A percentile compares a stretch with the other conserved stretches of the same genome.
Evolutionary conservation across 2,113 vertebrate species (phyloP).

Genomic region (Dascyllus trimaculatus): DNA sequence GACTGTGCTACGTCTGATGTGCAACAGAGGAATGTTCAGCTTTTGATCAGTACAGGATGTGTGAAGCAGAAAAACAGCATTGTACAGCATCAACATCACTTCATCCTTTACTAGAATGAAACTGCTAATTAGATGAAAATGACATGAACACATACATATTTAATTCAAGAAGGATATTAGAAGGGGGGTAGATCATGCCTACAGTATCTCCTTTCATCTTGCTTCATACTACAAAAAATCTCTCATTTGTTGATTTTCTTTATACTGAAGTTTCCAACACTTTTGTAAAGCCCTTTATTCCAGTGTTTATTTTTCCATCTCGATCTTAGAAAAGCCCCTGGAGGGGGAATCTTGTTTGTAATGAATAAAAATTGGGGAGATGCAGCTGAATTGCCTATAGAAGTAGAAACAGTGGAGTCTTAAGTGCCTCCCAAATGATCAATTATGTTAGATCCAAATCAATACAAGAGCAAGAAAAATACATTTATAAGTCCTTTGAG

Average conservation of each 20-base stretch:
- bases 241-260: slow-evolving; percentile 26
- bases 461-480: slow-evolving; percentile 61
- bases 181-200: not conserved
- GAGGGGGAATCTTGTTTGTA: slow-evolving; percentile 37
- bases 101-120: slow-evolving; percentile 4
- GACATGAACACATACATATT: not conserved
- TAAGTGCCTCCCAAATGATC: slow-evolving; percentile 68
- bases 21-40: not conserved
- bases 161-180: not conserved
- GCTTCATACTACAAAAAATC: not conserved
- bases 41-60: slow-evolving; percentile 13
- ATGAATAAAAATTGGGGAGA: slow-evolving; percentile 38
- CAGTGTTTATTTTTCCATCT: slow-evolving; percentile 27
- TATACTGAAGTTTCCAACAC: not conserved
- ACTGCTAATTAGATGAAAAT: not conserved
- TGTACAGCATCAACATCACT: slow-evolving; percentile 2
- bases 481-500: slow-evolving; percentile 59
- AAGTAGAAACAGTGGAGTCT: slow-evolving; percentile 44
- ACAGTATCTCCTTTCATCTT: not conserved
- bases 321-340: slow-evolving; percentile 27
- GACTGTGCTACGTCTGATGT: slow-evolving; percentile 5
- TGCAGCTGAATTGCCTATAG: slow-evolving; percentile 35
- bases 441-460: slow-evolving; percentile 66
- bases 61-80: not conserved
- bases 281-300: slow-evolving; percentile 33